phyloP scores from a whole-genome alignment of 2,797 vertebrate genomes.

The Enteromius thamalakanensis region DNA sequence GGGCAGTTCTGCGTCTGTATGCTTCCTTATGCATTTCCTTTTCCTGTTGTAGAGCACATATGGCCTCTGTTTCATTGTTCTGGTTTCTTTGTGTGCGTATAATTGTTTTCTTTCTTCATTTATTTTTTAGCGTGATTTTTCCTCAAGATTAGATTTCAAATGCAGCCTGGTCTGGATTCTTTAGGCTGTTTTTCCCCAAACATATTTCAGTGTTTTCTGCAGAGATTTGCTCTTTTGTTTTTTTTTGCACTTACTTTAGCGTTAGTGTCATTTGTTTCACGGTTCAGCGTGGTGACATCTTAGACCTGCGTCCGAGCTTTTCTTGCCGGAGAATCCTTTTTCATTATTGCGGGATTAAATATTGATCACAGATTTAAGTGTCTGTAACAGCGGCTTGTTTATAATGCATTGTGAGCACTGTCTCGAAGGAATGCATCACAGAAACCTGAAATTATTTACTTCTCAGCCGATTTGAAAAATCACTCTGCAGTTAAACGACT shows the following conservation, averaged over 20 bases:
- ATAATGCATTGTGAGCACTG: slow-evolving; percentile 34
- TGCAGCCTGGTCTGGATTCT: background rate
- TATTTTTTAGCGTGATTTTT: background rate
- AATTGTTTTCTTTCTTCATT: slow-evolving; percentile 21
- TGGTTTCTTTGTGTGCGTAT: background rate
- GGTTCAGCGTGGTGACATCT: slow-evolving; percentile 27
- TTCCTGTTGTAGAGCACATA: slow-evolving; percentile 35
- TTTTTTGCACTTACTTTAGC: slow-evolving; percentile 18
- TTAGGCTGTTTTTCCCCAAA: background rate
- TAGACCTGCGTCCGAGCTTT: slow-evolving; percentile 7
- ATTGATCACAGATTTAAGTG: slow-evolving; percentile 49
- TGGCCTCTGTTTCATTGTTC: background rate
- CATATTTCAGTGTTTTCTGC: slow-evolving; percentile 13
- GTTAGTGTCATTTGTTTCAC: slow-evolving; percentile 32
- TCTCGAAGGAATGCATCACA: slow-evolving; percentile 14
- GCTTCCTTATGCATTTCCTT: slow-evolving; percentile 27
- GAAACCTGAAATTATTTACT: slow-evolving; percentile 14
- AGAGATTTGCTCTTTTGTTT: slow-evolving; percentile 12
- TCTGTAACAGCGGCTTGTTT: slow-evolving; percentile 38
- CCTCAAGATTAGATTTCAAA: background rate
- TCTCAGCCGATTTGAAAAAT: background rate
- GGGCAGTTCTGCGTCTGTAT: slow-evolving; percentile 13
- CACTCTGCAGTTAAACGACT: background rate
- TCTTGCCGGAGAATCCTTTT: slow-evolving; percentile 44
- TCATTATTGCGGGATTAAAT: slow-evolving; percentile 48